phyloP scores from a whole-genome alignment of 1,140 invertebrate genomes.

The Diprion similis region DNA sequence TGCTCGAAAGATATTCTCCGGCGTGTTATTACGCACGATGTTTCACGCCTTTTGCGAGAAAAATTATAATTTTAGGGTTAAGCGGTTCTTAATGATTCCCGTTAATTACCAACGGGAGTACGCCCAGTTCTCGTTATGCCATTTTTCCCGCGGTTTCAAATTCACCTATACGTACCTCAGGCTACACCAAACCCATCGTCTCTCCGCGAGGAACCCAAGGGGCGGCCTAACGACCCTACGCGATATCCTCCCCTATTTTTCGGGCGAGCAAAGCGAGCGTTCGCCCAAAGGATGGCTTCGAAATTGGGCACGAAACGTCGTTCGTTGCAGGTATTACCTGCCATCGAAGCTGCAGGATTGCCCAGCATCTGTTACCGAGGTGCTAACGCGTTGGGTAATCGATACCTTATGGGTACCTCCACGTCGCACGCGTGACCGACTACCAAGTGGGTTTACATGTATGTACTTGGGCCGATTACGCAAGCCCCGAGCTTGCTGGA shows the following conservation, averaged over 20 bases:
- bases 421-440: not conserved
- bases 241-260: too few relatives aligned
- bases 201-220: too few relatives aligned
- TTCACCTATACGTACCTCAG: too few relatives aligned
- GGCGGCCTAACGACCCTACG: too few relatives aligned
- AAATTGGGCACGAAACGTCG: too few relatives aligned
- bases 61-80: slow-evolving; percentile 15
- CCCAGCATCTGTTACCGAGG: not conserved
- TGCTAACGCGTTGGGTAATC: slow-evolving; percentile 4
- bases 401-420: not conserved
- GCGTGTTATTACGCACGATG: slow-evolving; percentile 10
- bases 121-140: slow-evolving; percentile 19
- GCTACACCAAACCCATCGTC: too few relatives aligned
- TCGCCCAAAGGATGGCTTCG: too few relatives aligned
- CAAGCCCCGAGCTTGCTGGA: not conserved
- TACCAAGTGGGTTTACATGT: not conserved
- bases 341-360: too few relatives aligned
- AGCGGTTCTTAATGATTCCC: slow-evolving; percentile 28
- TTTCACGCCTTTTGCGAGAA: slow-evolving; percentile 20
- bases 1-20: not conserved
- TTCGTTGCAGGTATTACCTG: too few relatives aligned
- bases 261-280: too few relatives aligned
- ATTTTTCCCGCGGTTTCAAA: too few relatives aligned
- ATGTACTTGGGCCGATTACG: not conserved
- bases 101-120: slow-evolving; percentile 32